Evolutionary conservation across 2,113 vertebrate genomes (phyloP), one percentile per base, ranked within the genome.

Genomic region (Cinclus mexicanus): DNA sequence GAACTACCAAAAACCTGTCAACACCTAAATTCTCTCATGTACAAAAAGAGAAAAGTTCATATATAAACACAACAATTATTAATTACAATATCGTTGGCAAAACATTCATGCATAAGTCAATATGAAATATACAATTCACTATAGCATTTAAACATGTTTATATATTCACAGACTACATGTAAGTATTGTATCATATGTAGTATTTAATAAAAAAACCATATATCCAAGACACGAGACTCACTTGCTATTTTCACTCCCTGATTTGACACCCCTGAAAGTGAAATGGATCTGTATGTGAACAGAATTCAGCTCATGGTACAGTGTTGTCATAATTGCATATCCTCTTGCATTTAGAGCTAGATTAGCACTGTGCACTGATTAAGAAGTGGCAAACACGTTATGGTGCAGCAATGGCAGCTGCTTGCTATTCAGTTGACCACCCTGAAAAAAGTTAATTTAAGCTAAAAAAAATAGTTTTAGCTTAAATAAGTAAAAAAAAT

Each of bases 401-500:
- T 9, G 18, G 55, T 67, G 35, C 53, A 93, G 71, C 69, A 90
- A 71, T 41, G 71, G 67, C 28, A 70, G 28, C 35, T 46, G 42
- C 49, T 74, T 83, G 57, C 50, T 94, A 46, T 84, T 82, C 93
- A 86, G 74, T 35, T 85, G n/a, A 90, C 60, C 41, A 21, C n/a
- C 29, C 21, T 76, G 74, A 89, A 94, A 28, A 97, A 91, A 72
- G n/a, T 7, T 12, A 91, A 92, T 90, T 74, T 59, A 68, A 72
- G n/a, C 49, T 56, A 39, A 29, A 52, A 25, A 52, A 78, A 70
- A 80, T 2, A 76, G 50, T 65, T 93, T 52, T 52, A 52, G 24
- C 25, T 50, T 25, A 50, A 50, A 50, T 15, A 9, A 50, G 14
- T 14, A 49, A 49, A 49, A 49, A 47, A 21, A 46, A 22, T 47